phyloP scores from a whole-genome alignment of 2,113 vertebrate species.

The Lepidothrix coronata region DNA sequence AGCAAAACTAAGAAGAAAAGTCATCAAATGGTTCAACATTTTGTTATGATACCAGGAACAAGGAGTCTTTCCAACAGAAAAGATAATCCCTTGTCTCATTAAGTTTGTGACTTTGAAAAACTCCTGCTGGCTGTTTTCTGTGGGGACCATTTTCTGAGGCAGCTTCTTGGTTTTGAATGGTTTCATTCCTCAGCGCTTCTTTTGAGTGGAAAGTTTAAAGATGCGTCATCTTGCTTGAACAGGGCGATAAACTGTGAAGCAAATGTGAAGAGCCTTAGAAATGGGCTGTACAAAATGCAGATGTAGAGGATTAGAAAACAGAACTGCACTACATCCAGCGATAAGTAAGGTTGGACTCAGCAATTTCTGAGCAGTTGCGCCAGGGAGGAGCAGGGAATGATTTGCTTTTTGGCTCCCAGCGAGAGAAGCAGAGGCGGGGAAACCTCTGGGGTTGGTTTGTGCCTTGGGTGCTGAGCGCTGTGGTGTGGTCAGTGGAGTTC shows the following conservation, averaged over 20 bases:
- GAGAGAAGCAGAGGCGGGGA: background rate
- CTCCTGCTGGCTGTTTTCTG: background rate
- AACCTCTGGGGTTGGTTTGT: background rate
- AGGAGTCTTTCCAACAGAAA: conserved; percentile 6
- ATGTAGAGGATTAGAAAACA: conserved; percentile 56
- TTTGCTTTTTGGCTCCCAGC: background rate
- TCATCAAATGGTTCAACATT: background rate
- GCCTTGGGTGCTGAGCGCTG: background rate
- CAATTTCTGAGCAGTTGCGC: conserved; percentile 42
- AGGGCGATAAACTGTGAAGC: conserved; percentile 31
- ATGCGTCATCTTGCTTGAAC: conserved; percentile 47
- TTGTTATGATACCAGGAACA: background rate
- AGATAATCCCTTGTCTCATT: conserved; percentile 23
- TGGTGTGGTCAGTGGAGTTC: background rate
- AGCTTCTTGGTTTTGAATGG: conserved; percentile 27
- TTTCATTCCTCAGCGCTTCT: conserved; percentile 44
- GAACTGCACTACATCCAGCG: conserved; percentile 27
- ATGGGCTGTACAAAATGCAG: conserved; percentile 50
- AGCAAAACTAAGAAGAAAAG: background rate
- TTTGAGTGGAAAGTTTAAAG: conserved; percentile 54
- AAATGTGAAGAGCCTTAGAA: conserved; percentile 51
- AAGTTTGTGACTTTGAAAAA: conserved; percentile 19
- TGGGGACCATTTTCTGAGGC: background rate
- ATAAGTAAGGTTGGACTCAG: conserved; percentile 49
- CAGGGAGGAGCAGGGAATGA: background rate